phyloP scores from a whole-genome alignment of 2,113 vertebrate species.

The Zosterops pallidus region DNA sequence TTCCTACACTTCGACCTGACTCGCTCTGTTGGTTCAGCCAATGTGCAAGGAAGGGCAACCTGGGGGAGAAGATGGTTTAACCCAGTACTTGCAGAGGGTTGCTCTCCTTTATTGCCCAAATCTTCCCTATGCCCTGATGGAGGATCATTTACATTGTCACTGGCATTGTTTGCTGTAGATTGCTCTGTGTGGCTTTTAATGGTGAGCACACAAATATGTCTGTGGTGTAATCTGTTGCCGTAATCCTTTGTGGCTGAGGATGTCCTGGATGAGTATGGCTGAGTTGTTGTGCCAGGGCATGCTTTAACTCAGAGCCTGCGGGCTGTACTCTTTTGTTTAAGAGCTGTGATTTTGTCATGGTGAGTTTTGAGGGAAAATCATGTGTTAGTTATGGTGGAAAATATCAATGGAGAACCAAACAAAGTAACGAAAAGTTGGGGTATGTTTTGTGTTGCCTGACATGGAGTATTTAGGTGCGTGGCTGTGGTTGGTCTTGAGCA shows the following conservation, averaged over 20 bases:
- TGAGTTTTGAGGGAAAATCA: constrained; percentile 54
- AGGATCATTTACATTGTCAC: neutral
- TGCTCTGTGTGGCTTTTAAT: neutral
- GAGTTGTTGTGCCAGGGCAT: constrained; percentile 16
- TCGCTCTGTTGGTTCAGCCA: neutral
- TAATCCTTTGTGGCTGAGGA: constrained; percentile 30
- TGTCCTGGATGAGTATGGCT: neutral
- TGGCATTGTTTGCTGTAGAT: neutral
- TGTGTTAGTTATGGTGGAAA: constrained; percentile 64
- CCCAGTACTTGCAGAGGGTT: neutral
- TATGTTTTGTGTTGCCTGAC: neutral
- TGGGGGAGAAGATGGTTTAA: neutral
- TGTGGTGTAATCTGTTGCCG: constrained; percentile 19
- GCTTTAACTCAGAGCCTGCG: constrained; percentile 28
- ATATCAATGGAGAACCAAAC: constrained; percentile 24
- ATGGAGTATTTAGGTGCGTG: neutral
- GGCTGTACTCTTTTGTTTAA: constrained; percentile 49
- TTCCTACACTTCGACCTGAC: neutral
- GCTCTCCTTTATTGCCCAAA: neutral
- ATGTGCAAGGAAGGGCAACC: neutral
- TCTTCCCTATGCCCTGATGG: neutral
- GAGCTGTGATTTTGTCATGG: constrained; percentile 67
- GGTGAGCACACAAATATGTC: neutral
- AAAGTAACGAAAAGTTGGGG: neutral
- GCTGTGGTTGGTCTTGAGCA: neutral